Conservation (phyloP, 2,888 invertebrate genomes). For the Dione vanillae region DNA sequence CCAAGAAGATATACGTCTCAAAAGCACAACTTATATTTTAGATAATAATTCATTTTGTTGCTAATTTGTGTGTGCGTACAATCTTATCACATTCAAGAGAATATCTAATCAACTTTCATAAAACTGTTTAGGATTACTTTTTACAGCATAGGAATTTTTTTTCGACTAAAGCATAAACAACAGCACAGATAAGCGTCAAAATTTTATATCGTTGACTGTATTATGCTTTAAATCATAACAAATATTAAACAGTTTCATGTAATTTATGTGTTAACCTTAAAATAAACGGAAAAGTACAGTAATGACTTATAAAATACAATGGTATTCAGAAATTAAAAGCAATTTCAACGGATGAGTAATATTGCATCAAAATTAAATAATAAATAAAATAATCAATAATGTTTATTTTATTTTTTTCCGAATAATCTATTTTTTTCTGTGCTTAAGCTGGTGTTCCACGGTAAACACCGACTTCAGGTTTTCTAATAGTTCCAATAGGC, state of each 20-base stretch:
- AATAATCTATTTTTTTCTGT: too few relatives aligned
- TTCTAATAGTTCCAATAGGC: too few relatives aligned
- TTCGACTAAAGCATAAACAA: not conserved
- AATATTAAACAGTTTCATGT: not conserved
- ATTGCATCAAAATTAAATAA: too few relatives aligned
- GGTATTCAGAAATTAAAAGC: too few relatives aligned
- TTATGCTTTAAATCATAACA: not conserved
- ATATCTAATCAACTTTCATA: not conserved
- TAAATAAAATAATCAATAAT: too few relatives aligned
- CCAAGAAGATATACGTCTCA: too few relatives aligned
- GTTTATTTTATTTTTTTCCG: too few relatives aligned
- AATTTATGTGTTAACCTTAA: not conserved
- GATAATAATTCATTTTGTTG: not conserved
- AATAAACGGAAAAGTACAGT: too few relatives aligned
- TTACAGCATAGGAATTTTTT: constrained; percentile 2
- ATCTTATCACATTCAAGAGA: not conserved
- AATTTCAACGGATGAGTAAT: too few relatives aligned
- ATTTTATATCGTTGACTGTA: not conserved
- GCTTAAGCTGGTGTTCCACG: too few relatives aligned
- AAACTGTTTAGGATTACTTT: not conserved
- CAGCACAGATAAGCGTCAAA: not conserved
- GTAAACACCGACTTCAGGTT: too few relatives aligned
- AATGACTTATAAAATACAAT: too few relatives aligned
- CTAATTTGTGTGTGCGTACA: not conserved
- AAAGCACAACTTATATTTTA: not conserved